Evolutionary conservation across 2,797 vertebrate genomes (phyloP).

Genomic region (Pangasius macronema): DNA sequence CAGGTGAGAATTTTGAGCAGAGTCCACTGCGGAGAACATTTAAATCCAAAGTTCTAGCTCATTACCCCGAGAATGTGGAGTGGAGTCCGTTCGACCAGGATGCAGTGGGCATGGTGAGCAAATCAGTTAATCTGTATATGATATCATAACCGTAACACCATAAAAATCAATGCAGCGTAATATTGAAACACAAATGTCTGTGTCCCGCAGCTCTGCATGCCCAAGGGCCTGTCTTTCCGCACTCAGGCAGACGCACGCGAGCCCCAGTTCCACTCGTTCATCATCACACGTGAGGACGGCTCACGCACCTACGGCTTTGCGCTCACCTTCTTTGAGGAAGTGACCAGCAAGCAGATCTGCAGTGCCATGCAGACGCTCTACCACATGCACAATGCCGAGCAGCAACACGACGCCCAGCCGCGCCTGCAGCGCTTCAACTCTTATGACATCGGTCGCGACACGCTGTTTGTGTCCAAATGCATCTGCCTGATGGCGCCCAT

Average conservation of each 20-base stretch:
- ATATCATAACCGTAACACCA: background rate
- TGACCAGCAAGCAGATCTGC: conserved; percentile 99
- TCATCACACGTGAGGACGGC: conserved; percentile 98
- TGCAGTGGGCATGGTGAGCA: conserved; percentile 96
- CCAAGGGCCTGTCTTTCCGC: conserved; percentile 88
- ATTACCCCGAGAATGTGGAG: conserved; percentile 97
- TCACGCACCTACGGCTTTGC: conserved; percentile 96
- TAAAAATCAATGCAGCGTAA: background rate
- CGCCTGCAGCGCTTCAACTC: conserved; percentile 97
- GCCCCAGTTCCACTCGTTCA: conserved; percentile 95
- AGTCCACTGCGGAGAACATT: conserved; percentile 96
- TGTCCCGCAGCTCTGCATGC: conserved; percentile 83
- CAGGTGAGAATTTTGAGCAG: conserved; percentile 99
- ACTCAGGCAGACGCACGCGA: conserved; percentile 90
- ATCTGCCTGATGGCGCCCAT: conserved; percentile 96
- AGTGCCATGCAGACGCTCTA: conserved; percentile 99
- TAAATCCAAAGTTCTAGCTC: conserved; percentile 97
- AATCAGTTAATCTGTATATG: background rate
- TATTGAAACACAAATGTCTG: conserved; percentile 4
- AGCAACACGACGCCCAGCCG: conserved; percentile 65
- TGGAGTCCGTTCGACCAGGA: conserved; percentile 99
- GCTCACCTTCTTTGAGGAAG: conserved; percentile 98
- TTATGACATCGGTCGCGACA: conserved; percentile 97
- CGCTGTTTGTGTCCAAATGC: conserved; percentile 95
- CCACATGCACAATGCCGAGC: conserved; percentile 98